phyloP scores from a whole-genome alignment of 2,113 vertebrate genomes.

The Bostrychus sinensis region DNA sequence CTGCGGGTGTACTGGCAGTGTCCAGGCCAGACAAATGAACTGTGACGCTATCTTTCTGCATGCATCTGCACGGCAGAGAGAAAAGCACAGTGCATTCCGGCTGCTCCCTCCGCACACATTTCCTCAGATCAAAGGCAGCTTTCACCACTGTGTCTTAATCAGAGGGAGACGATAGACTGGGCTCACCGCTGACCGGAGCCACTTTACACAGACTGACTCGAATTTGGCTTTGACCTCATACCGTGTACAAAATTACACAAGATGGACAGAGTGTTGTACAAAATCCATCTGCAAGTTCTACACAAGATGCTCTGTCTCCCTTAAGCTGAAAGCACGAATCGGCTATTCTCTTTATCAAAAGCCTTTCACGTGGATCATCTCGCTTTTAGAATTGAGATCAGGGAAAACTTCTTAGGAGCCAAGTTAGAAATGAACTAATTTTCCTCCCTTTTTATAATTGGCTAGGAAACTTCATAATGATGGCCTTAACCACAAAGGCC shows the following conservation, averaged over 20 bases:
- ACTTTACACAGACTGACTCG: constrained; percentile 32
- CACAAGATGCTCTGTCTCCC: neutral
- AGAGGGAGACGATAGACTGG: constrained; percentile 68
- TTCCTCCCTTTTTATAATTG: constrained; percentile 73
- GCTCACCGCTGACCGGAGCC: constrained; percentile 66
- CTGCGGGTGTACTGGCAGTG: constrained; percentile 41
- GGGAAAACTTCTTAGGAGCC: constrained; percentile 57
- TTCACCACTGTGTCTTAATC: constrained; percentile 78
- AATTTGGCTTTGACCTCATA: constrained; percentile 40
- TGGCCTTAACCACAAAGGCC: constrained; percentile 75
- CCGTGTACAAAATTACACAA: constrained; percentile 26
- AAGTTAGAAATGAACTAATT: constrained; percentile 65
- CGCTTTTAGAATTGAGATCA: constrained; percentile 55
- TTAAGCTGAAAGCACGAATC: constrained; percentile 25
- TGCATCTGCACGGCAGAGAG: constrained; percentile 63
- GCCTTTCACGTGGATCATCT: constrained; percentile 23
- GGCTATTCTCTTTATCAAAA: constrained; percentile 41
- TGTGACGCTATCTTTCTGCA: constrained; percentile 65
- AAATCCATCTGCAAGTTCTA: constrained; percentile 28
- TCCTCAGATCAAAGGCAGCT: constrained; percentile 80
- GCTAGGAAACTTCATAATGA: constrained; percentile 75
- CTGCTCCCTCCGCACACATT: constrained; percentile 74
- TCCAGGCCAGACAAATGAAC: constrained; percentile 64
- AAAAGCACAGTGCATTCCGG: constrained; percentile 68
- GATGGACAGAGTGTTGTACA: constrained; percentile 23